Conservation (phyloP, 1,140 invertebrate genomes). For the Sogatella furcifera region DNA sequence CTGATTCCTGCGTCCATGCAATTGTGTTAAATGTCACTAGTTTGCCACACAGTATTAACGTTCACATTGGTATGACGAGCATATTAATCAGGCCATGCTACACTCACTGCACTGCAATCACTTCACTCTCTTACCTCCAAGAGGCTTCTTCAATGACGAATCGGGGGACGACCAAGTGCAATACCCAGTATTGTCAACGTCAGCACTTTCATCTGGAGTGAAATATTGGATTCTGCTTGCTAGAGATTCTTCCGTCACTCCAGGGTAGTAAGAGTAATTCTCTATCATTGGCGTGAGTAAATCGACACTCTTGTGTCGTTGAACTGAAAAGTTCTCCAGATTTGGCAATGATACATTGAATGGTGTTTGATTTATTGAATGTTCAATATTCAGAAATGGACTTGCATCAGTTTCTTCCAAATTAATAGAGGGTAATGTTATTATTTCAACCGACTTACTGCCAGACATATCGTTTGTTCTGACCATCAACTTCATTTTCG, state of each 20-base stretch:
- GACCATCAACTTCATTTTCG: conserved; percentile 41
- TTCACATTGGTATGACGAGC: background rate
- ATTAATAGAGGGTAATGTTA: conserved; percentile 37
- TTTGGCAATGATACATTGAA: conserved; percentile 18
- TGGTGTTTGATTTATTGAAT: background rate
- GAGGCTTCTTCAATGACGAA: conserved; percentile 1
- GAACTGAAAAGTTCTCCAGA: conserved; percentile 1
- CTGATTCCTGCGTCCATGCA: too few species aligned
- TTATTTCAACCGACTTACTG: conserved; percentile 40
- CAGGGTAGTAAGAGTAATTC: background rate
- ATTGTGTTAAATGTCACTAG: too few species aligned
- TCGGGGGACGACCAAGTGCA: conserved; percentile 17
- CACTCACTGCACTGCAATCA: background rate
- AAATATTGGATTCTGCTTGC: conserved; percentile 19
- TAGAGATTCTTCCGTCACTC: background rate
- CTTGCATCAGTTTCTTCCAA: background rate
- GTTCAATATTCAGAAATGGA: too few species aligned
- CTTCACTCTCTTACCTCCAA: conserved; percentile 13
- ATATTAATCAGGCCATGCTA: background rate
- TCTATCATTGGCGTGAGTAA: conserved; percentile 1
- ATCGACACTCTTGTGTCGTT: background rate
- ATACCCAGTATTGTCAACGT: conserved; percentile 18
- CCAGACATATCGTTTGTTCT: conserved; percentile 36
- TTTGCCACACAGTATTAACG: background rate
- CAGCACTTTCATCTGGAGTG: conserved; percentile 8